Percentiles rank a stretch among this genome's conserved stretches.
These are phyloP conservation scores for Oryzias dopingdopingensis DNA, from an alignment of 2,797 vertebrate genomes.

Conservation along the genomic window DNA sequence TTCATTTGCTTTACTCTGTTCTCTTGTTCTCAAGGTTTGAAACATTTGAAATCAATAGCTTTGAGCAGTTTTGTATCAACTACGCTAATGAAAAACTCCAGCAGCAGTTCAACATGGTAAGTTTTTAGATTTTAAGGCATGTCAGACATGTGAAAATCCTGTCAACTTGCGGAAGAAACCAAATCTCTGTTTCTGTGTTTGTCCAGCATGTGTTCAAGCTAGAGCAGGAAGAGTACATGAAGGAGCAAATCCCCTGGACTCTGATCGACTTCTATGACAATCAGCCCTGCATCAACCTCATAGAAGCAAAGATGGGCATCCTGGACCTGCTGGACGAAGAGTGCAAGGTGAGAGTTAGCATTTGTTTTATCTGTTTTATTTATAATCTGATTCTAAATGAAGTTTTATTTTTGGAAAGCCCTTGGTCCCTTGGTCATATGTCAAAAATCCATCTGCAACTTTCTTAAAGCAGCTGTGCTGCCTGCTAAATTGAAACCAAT, in stretches of 20 bases:
- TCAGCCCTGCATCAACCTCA: conserved; percentile 99
- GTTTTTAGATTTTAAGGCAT: conserved; percentile 28
- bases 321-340: conserved; percentile 96
- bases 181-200: conserved; percentile 15
- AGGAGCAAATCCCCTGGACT: conserved; percentile 98
- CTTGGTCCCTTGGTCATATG: too few relatives aligned
- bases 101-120: conserved; percentile 99
- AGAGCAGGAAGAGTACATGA: conserved; percentile 99
- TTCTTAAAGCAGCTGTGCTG: too few relatives aligned
- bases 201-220: conserved; percentile 96
- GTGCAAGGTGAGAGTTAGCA: conserved; percentile 82
- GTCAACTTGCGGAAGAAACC: background rate
- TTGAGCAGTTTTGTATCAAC: conserved; percentile 99
- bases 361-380: too few relatives aligned
- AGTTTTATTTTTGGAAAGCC: too few relatives aligned
- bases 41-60: conserved; percentile 99
- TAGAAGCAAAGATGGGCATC: conserved; percentile 96
- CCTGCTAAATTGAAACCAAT: too few relatives aligned
- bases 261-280: conserved; percentile 99
- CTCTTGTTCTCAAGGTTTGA: conserved; percentile 85
- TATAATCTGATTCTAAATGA: too few relatives aligned
- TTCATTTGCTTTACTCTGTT: conserved; percentile 6
- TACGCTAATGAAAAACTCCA: conserved; percentile 99
- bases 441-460: too few relatives aligned
- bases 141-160: too few relatives aligned